Evolutionary conservation across 2,888 invertebrate species (phyloP).

Genomic region (Listrodromus nycthemerus): DNA sequence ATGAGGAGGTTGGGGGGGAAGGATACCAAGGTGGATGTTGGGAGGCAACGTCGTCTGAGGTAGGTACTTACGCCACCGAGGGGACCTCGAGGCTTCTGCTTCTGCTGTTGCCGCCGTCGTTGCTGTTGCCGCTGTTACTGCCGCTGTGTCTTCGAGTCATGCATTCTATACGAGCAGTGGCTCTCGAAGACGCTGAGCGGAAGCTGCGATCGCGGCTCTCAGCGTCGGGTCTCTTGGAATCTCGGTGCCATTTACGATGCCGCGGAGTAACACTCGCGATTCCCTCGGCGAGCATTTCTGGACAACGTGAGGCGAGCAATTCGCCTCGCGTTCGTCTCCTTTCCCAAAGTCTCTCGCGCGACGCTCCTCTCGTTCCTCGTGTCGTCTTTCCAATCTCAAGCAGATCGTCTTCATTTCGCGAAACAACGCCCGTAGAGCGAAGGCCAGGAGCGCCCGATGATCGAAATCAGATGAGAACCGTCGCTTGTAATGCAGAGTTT

Average conservation of each 20-base stretch:
- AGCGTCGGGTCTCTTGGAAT: constrained; percentile 19
- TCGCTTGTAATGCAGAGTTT: constrained; percentile 83
- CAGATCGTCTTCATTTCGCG: neutral
- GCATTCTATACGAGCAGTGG: constrained; percentile 83
- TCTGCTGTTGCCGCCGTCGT: constrained; percentile 47
- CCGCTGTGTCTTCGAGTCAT: constrained; percentile 81
- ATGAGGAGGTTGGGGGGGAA: constrained; percentile 63
- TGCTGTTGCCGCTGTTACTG: constrained; percentile 50
- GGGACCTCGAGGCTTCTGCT: constrained; percentile 77
- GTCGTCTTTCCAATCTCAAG: neutral
- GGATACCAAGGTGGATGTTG: constrained; percentile 59
- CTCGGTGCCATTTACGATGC: neutral
- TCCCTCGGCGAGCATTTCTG: neutral
- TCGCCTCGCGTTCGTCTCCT: neutral
- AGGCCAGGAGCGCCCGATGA: neutral
- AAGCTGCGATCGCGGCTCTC: constrained; percentile 14
- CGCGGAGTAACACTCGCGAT: neutral
- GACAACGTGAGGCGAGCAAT: neutral
- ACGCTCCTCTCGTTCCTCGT: neutral
- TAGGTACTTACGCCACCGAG: constrained; percentile 80
- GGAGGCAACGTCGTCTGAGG: constrained; percentile 78
- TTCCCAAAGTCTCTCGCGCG: neutral
- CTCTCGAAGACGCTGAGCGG: constrained; percentile 68
- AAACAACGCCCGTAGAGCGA: neutral
- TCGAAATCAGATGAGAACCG: constrained; percentile 76